phyloP scores from a whole-genome alignment of 2,797 vertebrate genomes.

The Sciurus carolinensis region DNA sequence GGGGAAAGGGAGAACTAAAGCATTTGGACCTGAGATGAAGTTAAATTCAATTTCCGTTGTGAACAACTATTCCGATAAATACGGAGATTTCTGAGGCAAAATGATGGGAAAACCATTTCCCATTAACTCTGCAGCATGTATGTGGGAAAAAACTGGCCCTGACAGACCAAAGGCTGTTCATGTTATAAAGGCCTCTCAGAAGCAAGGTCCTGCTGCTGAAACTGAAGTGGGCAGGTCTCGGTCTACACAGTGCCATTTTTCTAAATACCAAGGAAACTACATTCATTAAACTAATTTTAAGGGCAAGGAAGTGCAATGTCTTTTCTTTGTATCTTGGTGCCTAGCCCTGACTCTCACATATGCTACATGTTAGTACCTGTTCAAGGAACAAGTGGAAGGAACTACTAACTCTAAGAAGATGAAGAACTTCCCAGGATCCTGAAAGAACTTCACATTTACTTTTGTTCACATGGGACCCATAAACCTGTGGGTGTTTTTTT shows the following conservation, averaged over 20 bases:
- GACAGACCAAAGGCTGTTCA: background rate
- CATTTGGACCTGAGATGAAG: conserved; percentile 57
- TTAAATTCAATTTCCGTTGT: conserved; percentile 78
- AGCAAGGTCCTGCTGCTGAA: background rate
- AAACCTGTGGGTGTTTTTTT: background rate
- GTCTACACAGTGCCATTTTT: background rate
- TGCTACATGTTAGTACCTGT: background rate
- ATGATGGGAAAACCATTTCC: conserved; percentile 17
- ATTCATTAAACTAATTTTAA: background rate
- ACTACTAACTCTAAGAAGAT: background rate
- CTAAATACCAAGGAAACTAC: conserved; percentile 1
- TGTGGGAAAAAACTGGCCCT: background rate
- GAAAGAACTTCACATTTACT: background rate
- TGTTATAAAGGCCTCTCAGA: background rate
- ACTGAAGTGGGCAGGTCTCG: background rate
- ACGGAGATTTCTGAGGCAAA: conserved; percentile 59
- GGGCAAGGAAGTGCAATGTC: background rate
- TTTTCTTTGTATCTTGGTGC: conserved; percentile 9
- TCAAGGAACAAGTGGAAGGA: background rate
- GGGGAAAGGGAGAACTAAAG: conserved; percentile 73
- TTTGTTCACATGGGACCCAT: background rate
- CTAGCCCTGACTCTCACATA: background rate
- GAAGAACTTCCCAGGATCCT: background rate
- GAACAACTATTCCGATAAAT: conserved; percentile 75
- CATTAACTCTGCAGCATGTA: background rate